Base-by-base conservation (phyloP, 2,113 vertebrate genomes). In the Petrocephalus microphthalmus region DNA sequence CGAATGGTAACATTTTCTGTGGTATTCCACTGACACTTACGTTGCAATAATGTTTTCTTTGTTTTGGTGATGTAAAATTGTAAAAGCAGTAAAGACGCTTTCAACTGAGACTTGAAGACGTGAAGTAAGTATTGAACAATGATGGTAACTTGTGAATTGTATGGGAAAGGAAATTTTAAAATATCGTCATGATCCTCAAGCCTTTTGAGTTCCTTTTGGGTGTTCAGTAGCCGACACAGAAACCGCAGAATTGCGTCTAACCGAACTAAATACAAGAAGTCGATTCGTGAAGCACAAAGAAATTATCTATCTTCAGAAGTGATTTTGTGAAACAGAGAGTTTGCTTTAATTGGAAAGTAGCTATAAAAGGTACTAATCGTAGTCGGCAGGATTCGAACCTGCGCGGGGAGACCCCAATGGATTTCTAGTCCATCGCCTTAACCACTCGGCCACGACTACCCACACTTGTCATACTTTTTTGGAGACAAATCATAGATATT, bases 381-480 rank as follows among this genome's bases (percentile, higher is more conserved):
- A 88, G 87, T 88, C 88, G 88, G 88, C 88, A 88, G 88, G 88
- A 88, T 88, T 88, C 88, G 88, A 96, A 96, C 94, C 95, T 96
- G 95, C 94, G 93, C 94, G 94, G 96, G 95, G 95, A 95, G 93
- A 96, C 95, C 95, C 95, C 94, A 95, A 95, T 94, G 94, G 94
- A 94, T 95, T 95, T 95, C 94, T 94, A 95, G 94, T 95, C 94
- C 96, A 96, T 96, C 96, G 95, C 95, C 96, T 96, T 96, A 96
- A 96, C 95, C 96, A 96, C 96, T 96, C 96, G 95, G 96, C 96
- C 96, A 96, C 95, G 95, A 64, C 57, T 64, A 64, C 57, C 57
- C 57, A 25, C 57, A 29, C n/a, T 67, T 67, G 11, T 1, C 4
- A n/a, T n/a, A 29, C 25, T 67, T n/a, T 2, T 22, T 25, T 2